Evolutionary conservation across 2,113 vertebrate species (phyloP).

Genomic region (Protomyctophum bolini): DNA sequence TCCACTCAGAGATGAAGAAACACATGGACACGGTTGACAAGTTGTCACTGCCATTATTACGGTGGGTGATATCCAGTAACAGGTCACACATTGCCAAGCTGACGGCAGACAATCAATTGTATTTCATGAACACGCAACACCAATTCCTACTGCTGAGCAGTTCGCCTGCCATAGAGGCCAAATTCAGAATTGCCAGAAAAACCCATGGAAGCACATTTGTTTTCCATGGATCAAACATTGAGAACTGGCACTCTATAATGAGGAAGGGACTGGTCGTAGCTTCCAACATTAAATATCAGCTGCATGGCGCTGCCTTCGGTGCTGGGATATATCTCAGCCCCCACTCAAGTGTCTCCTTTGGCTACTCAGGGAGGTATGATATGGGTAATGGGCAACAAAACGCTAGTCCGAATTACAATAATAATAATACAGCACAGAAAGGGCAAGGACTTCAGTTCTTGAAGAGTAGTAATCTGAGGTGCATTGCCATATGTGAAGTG

Average conservation of each 20-base stretch:
- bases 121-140: conserved; percentile 93
- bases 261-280: conserved; percentile 91
- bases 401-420: too few species aligned
- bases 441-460: conserved; percentile 90
- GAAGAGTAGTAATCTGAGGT: conserved; percentile 92
- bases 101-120: conserved; percentile 85
- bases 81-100: conserved; percentile 93
- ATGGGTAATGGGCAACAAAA: too few species aligned
- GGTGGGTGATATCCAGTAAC: conserved; percentile 94
- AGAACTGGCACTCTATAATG: conserved; percentile 94
- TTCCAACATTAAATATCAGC: conserved; percentile 87
- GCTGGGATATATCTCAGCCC: conserved; percentile 93
- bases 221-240: conserved; percentile 93
- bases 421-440: conserved; percentile 70
- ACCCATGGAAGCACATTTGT: conserved; percentile 92
- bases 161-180: conserved; percentile 94
- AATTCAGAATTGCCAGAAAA: conserved; percentile 91
- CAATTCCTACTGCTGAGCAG: conserved; percentile 93
- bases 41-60: conserved; percentile 88
- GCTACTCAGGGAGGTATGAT: conserved; percentile 86
- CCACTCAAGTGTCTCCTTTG: conserved; percentile 93
- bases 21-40: conserved; percentile 94
- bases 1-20: conserved; percentile 93
- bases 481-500: conserved; percentile 94
- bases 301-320: conserved; percentile 92